Evolutionary conservation across 2,888 invertebrate species (phyloP).

Genomic region (Drosophila infuscata): DNA sequence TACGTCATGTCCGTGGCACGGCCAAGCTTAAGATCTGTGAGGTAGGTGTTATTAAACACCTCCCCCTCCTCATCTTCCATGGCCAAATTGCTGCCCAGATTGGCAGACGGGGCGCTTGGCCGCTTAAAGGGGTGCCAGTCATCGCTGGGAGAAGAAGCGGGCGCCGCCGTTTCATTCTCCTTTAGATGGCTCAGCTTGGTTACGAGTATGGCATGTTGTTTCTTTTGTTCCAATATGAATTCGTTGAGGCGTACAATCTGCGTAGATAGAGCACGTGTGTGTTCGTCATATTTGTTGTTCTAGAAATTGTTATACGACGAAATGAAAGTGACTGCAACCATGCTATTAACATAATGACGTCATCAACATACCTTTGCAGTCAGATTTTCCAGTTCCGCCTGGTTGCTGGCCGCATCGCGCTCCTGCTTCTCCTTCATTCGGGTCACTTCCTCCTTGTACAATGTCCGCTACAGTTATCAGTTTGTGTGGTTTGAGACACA

Average conservation of each 20-base stretch:
- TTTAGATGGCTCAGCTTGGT: slow-evolving; percentile 82
- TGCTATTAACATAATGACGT: neutral
- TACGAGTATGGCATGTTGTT: slow-evolving; percentile 82
- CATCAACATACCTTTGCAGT: slow-evolving; percentile 73
- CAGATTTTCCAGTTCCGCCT: slow-evolving; percentile 70
- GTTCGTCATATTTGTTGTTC: slow-evolving; percentile 82
- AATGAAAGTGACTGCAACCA: neutral
- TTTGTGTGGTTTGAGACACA: slow-evolving; percentile 27
- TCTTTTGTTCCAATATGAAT: slow-evolving; percentile 82
- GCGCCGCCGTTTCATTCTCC: slow-evolving; percentile 18
- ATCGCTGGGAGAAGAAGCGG: slow-evolving; percentile 10
- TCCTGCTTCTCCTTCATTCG: slow-evolving; percentile 84
- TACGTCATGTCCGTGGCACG: slow-evolving; percentile 84
- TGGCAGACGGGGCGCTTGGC: slow-evolving; percentile 61
- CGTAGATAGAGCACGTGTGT: slow-evolving; percentile 81
- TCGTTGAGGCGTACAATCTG: slow-evolving; percentile 84
- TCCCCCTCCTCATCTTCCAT: slow-evolving; percentile 96
- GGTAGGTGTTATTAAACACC: slow-evolving; percentile 92
- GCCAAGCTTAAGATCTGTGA: slow-evolving; percentile 88
- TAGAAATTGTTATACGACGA: slow-evolving; percentile 28
- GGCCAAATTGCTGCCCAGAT: slow-evolving; percentile 86
- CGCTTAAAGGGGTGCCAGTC: slow-evolving; percentile 68
- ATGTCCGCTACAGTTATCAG: slow-evolving; percentile 78
- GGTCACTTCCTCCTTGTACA: slow-evolving; percentile 83
- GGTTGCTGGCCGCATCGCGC: slow-evolving; percentile 70